Base-by-base conservation (phyloP, 2,888 invertebrate species). In the Troides aeacus region DNA sequence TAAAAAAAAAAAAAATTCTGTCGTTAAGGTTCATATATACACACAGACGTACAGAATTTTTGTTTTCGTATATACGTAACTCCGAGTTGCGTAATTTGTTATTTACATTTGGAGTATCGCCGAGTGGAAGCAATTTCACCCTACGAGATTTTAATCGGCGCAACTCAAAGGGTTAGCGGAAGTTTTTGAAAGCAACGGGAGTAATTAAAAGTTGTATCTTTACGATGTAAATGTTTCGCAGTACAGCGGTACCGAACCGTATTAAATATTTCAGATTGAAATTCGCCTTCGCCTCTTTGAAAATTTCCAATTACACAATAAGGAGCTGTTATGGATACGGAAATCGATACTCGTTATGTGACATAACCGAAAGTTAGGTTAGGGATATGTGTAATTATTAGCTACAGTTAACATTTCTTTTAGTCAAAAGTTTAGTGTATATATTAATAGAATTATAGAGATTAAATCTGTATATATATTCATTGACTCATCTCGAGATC, bases 191-290 rank as follows among this genome's bases (percentile, higher is more conserved):
- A 72, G 74, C 73, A 70, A 72, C 71, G 73, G 69, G 73, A 74
- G 77, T 75, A 79, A 81, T 81, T 81, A 79, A 79, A 81, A 80
- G 76, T 79, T 79, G 72, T 69, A 73, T 78, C 77, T 78, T 78
- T 77, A 69, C 66, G 66, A 77, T 78, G 78, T 78, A 79, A 78
- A 80, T 79, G 77, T 77, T 77, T 76, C 70, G 74, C 66, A 65
- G 71, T 73, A 23, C 50, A 70, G 74, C 66, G 63, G 71, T 73
- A 21, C 50, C 65, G 63, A 81, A 80, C 24, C 86, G 95, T 95
- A 62, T 68, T 58, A 65, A 68, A 69, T 60, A 57, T 64, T 53
- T 42, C 7, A 36, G 17, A 36, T 60, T 50, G 64, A 64, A 23
- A 53, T 64, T n/a, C 12, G 12, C 42, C 30, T 30, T 30, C 18